These are phyloP conservation scores for Dipus sagitta DNA, from an alignment of 2,797 vertebrate species.

Conservation along the genomic window DNA sequence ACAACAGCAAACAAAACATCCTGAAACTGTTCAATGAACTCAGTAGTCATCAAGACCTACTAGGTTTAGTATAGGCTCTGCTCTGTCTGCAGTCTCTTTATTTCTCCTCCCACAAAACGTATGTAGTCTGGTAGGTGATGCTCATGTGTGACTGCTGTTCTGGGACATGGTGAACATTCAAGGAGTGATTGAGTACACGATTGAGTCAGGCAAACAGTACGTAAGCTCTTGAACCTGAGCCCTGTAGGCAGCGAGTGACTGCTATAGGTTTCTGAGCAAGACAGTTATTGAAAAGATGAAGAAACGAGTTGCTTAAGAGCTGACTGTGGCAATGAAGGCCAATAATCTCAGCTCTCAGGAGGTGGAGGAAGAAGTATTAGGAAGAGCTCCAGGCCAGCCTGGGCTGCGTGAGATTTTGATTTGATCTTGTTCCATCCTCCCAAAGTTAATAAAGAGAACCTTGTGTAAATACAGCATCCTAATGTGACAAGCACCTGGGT, in stretches of 20 bases:
- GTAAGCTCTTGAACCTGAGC: conserved; percentile 4
- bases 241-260: neutral
- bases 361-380: neutral
- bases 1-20: neutral
- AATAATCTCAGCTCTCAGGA: neutral
- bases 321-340: neutral
- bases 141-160: neutral
- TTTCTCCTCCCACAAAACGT: neutral
- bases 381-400: neutral
- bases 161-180: neutral
- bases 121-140: neutral
- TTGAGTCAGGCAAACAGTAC: neutral
- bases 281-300: neutral
- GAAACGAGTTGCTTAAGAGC: neutral
- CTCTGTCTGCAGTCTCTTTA: neutral
- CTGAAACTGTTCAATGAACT: neutral
- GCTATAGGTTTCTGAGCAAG: neutral
- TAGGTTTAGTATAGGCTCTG: neutral
- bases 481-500: neutral
- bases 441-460: conserved; percentile 15
- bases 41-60: neutral
- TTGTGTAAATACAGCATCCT: conserved; percentile 17
- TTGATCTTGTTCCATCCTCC: neutral
- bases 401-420: neutral
- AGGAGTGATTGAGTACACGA: neutral